Evolutionary conservation across 2,797 vertebrate genomes (phyloP).

Genomic region (Pseudomugil tenellus): DNA sequence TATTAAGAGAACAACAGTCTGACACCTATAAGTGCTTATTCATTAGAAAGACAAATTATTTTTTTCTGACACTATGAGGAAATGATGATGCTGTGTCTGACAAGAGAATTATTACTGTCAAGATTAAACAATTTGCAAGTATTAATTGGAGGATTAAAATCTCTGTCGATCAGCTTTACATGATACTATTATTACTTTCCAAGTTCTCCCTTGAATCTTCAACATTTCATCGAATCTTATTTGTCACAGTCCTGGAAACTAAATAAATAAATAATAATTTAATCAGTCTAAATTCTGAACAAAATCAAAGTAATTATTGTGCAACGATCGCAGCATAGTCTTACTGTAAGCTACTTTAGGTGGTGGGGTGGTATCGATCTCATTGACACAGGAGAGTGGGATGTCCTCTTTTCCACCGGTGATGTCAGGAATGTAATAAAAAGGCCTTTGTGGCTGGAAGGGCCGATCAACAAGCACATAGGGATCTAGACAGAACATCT

Average conservation of each 20-base stretch:
- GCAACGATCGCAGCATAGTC: constrained; percentile 12
- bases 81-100: no score
- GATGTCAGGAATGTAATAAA: constrained; percentile 94
- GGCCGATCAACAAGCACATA: constrained; percentile 96
- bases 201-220: not conserved
- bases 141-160: not conserved
- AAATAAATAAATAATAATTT: not conserved
- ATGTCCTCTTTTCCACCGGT: constrained; percentile 93
- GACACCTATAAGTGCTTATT: not conserved
- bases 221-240: constrained; percentile 6
- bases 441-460: constrained; percentile 93
- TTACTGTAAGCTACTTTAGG: constrained; percentile 96
- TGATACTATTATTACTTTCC: not conserved
- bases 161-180: not conserved
- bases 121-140: not conserved
- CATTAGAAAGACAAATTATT: not conserved
- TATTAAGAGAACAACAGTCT: not conserved
- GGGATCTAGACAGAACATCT: constrained; percentile 98
- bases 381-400: constrained; percentile 95
- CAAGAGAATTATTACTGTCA: not conserved
- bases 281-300: not conserved
- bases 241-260: not conserved
- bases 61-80: not conserved
- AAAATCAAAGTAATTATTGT: not conserved
- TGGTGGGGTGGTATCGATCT: constrained; percentile 91